Base-by-base conservation (phyloP, 2,113 vertebrate genomes). In the Brienomyrus brachyistius region DNA sequence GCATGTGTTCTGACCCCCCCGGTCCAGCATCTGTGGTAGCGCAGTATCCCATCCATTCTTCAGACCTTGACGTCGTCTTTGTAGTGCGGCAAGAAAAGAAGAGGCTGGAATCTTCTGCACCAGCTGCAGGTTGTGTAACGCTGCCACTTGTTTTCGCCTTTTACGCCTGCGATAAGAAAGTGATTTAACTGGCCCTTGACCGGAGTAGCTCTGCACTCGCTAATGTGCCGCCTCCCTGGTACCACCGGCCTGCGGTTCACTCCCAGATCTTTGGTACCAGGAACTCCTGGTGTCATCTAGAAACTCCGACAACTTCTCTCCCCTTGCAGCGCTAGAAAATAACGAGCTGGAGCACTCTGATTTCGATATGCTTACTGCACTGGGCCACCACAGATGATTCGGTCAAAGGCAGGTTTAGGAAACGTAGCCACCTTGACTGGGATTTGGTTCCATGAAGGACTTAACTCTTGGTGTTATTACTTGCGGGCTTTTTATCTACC, bases 231-330 rank as follows among this genome's bases (percentile, higher is more conserved):
- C 7, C 82, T 8, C 23, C 82, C 82, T 48, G 82, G 6, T 84
- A 84, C 21, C 45, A 43, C 82, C 10, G 1, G 8, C 40, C 45
- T 84, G 5, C 45, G 3, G 43, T 48, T 84, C 82, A 84, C 82
- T 84, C 82, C 82, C 82, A 47, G 21, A 45, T 23, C 82, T 23
- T 48, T 47, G 82, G 82, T 84, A 84, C 82, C 82, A 84, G 82
- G 82, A 84, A 13, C 40, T 84, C 21, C 13, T 84, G 23, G 17
- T 7, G 19, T n/a, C 82, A 1, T 47, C 82, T 47, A 11, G 45
- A 21, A 10, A 43, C 23, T 23, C 19, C 0, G 6, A 11, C 45
- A 23, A 8, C 3, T 84, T 84, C 21, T 84, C 82, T 48, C 82
- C 19, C 23, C 47, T 23, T 40, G 40, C 21, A 23, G 9, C 8